These are phyloP conservation scores for Leptopilina myrica DNA, from an alignment of 2,888 invertebrate genomes.

Conservation along the genomic window DNA sequence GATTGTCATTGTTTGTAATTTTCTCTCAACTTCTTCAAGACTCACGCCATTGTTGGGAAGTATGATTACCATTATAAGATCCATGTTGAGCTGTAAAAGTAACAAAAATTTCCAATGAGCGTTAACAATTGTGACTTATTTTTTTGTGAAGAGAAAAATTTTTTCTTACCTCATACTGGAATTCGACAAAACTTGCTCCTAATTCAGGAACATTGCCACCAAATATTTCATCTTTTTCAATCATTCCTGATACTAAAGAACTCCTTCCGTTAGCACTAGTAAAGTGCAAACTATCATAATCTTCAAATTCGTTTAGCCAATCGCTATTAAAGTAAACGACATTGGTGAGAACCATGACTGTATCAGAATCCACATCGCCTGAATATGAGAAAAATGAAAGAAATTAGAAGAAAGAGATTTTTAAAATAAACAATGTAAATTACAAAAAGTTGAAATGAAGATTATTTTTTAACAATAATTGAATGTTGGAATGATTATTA, in stretches of 20 bases:
- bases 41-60: conserved; percentile 84
- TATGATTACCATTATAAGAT: conserved; percentile 86
- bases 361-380: conserved; percentile 79
- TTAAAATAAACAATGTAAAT: no score
- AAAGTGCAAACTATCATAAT: conserved; percentile 82
- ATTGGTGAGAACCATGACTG: conserved; percentile 86
- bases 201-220: not conserved
- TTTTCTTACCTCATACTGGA: not conserved
- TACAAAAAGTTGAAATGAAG: no score
- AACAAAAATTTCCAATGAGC: not conserved
- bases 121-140: no score
- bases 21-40: conserved; percentile 80
- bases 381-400: conserved; percentile 33
- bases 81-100: conserved; percentile 76
- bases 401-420: not conserved
- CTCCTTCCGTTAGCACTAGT: conserved; percentile 66
- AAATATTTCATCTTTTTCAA: conserved; percentile 72
- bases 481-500: not conserved
- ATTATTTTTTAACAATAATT: no score
- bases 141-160: no score
- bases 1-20: conserved; percentile 80
- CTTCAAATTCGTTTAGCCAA: conserved; percentile 78
- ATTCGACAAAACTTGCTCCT: not conserved
- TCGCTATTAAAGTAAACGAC: conserved; percentile 89
- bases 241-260: conserved; percentile 79